Evolutionary conservation across 2,113 vertebrate genomes (phyloP).

Genomic region (Pseudorhombus dupliciocellatus): DNA sequence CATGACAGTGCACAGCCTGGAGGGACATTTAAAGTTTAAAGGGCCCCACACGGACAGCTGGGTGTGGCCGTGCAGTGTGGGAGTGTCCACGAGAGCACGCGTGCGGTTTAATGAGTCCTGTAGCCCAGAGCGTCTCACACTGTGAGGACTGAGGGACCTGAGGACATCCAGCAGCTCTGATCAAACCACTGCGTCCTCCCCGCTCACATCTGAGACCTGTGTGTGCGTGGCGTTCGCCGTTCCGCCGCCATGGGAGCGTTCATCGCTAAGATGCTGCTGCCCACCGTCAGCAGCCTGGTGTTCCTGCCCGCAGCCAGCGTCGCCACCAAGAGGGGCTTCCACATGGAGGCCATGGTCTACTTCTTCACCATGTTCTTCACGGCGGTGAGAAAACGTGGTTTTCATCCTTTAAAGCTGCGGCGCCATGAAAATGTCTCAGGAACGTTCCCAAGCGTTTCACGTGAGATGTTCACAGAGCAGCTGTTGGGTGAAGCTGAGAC

Average conservation of each 20-base stretch:
- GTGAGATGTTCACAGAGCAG: no score
- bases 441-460: no score
- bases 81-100: background rate
- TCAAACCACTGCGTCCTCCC: background rate
- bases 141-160: background rate
- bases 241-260: constrained; percentile 86
- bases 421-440: no score
- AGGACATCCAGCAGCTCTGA: background rate
- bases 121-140: background rate
- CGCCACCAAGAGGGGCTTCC: constrained; percentile 91
- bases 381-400: constrained; percentile 82
- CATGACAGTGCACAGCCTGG: constrained; percentile 60
- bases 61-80: constrained; percentile 28
- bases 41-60: constrained; percentile 74
- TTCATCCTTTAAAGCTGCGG: no score
- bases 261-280: constrained; percentile 92
- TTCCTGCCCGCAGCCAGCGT: constrained; percentile 91
- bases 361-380: constrained; percentile 98
- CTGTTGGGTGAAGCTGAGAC: no score
- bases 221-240: background rate
- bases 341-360: constrained; percentile 99
- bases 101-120: background rate
- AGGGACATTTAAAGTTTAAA: constrained; percentile 87
- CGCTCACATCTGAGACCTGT: background rate
- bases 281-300: constrained; percentile 92